phyloP scores from a whole-genome alignment of 2,113 vertebrate species.

The Echinops telfairi region DNA sequence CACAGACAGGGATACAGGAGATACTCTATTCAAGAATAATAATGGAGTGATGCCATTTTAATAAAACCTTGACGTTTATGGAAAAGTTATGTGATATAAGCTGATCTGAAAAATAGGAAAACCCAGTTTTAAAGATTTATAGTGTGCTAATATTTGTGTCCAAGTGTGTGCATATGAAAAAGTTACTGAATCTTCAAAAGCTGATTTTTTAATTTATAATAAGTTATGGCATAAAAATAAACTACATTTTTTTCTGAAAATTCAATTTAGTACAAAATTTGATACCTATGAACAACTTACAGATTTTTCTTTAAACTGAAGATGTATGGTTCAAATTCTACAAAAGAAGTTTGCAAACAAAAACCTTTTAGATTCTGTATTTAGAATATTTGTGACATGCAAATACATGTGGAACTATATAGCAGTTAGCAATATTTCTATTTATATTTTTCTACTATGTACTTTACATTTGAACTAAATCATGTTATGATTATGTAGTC shows the following conservation, averaged over 20 bases:
- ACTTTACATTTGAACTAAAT: too few relatives aligned
- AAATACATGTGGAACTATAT: too few relatives aligned
- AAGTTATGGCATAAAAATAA: conserved; percentile 21
- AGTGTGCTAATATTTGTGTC: conserved; percentile 48
- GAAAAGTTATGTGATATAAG: conserved; percentile 50
- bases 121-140: conserved; percentile 31
- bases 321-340: too few relatives aligned
- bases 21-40: conserved; percentile 58
- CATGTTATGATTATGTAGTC: too few relatives aligned
- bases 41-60: conserved; percentile 57
- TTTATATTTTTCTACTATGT: too few relatives aligned
- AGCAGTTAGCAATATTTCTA: too few relatives aligned
- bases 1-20: conserved; percentile 29
- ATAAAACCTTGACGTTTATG: conserved; percentile 42
- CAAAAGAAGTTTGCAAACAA: too few relatives aligned
- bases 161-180: neutral
- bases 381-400: too few relatives aligned
- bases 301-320: too few relatives aligned
- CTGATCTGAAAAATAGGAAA: conserved; percentile 42
- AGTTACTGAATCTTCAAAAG: conserved; percentile 46
- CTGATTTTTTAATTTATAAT: conserved; percentile 19
- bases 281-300: neutral
- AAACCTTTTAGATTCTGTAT: too few relatives aligned
- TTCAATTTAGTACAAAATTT: conserved; percentile 33
- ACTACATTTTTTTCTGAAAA: conserved; percentile 19